Conservation (phyloP, 2,797 vertebrate species). For the Diceros bicornis region DNA sequence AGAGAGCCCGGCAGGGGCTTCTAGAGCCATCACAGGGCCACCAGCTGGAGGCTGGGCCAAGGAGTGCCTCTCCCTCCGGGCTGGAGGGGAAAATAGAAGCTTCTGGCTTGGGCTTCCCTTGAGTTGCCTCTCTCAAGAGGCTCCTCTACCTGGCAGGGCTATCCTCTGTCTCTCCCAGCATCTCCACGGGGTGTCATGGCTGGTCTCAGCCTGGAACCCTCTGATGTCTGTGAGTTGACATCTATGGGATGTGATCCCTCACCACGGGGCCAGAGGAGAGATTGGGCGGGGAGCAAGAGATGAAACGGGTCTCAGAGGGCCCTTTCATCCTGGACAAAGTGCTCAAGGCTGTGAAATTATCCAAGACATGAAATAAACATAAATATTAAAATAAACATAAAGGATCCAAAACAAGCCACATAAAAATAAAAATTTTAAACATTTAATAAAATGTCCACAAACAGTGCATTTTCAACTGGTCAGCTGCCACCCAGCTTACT, state of each 20-base stretch:
- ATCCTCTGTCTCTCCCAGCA: neutral
- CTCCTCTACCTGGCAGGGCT: neutral
- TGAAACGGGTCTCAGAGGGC: neutral
- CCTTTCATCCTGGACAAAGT: neutral
- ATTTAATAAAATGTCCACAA: neutral
- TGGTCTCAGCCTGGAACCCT: neutral
- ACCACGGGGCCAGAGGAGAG: neutral
- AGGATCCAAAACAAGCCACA: neutral
- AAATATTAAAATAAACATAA: neutral
- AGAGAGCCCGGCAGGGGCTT: rapidly evolving
- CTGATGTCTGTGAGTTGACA: neutral
- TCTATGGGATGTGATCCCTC: neutral
- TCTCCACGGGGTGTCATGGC: rapidly evolving
- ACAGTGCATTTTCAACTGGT: neutral
- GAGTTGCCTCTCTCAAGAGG: neutral
- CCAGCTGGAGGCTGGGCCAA: neutral
- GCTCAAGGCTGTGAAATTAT: neutral
- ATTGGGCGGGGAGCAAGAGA: neutral
- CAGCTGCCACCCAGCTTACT: neutral
- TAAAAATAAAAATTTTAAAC: neutral
- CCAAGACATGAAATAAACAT: neutral
- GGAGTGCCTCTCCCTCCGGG: neutral
- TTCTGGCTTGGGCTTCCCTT: neutral
- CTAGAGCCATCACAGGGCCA: neutral
- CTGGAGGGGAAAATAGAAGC: neutral